phyloP scores from a whole-genome alignment of 2,113 vertebrate genomes.

The Nothobranchius furzeri region DNA sequence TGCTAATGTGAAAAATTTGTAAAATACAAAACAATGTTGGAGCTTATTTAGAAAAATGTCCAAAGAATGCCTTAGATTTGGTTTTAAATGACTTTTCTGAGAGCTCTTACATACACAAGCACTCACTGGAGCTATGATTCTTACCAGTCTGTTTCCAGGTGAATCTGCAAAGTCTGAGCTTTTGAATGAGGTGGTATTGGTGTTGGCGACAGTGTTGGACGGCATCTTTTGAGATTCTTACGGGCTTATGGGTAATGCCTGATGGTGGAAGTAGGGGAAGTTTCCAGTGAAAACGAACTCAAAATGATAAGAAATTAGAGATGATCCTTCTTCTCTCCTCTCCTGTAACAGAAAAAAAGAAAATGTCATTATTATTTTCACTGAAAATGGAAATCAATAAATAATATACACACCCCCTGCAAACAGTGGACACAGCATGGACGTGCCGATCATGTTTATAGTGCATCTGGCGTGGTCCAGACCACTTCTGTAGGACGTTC shows the following conservation, averaged over 20 bases:
- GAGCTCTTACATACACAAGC: not conserved
- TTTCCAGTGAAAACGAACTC: conserved; percentile 45
- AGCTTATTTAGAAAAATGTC: too few species aligned
- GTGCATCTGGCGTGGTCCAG: too few species aligned
- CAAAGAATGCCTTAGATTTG: too few species aligned
- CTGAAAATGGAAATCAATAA: not conserved
- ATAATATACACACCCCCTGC: too few species aligned
- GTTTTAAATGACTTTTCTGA: too few species aligned
- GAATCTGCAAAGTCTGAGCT: conserved; percentile 68
- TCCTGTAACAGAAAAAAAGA: conserved; percentile 52
- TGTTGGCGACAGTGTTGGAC: conserved; percentile 80
- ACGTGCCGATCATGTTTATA: too few species aligned
- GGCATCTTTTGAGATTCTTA: conserved; percentile 77
- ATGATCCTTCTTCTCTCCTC: conserved; percentile 69
- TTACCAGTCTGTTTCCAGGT: conserved; percentile 79
- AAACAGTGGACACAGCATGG: too few species aligned
- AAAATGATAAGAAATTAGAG: conserved; percentile 38
- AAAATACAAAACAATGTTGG: too few species aligned
- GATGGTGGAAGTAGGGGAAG: conserved; percentile 26
- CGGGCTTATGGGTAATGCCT: conserved; percentile 15
- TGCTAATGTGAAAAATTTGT: too few species aligned
- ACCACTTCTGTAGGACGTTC: too few species aligned
- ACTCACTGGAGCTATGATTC: conserved; percentile 13
- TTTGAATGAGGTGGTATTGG: conserved; percentile 66
- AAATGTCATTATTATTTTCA: not conserved